phyloP scores from a whole-genome alignment of 2,888 invertebrate genomes.

The Sinhomidia bicolor region DNA sequence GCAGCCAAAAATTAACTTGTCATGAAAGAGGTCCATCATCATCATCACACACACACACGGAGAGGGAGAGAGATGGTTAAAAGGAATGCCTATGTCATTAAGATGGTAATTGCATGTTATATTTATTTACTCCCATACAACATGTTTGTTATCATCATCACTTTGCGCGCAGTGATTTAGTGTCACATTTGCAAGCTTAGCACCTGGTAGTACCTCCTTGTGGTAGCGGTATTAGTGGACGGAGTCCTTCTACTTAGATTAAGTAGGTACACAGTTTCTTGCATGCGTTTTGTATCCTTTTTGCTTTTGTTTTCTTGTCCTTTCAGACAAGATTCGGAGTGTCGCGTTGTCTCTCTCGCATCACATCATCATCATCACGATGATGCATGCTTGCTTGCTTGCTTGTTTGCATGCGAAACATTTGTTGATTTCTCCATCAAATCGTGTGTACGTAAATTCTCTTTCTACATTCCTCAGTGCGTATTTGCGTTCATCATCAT shows the following conservation, averaged over 20 bases:
- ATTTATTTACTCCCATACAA: slow-evolving; percentile 4
- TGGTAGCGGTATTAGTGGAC: neutral
- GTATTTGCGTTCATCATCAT: neutral
- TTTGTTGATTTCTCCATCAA: slow-evolving; percentile 40
- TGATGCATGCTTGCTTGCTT: too few relatives aligned
- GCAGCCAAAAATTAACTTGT: neutral
- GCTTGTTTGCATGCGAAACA: neutral
- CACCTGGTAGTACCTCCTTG: neutral
- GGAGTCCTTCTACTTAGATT: neutral
- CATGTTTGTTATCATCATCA: slow-evolving; percentile 6
- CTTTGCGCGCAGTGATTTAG: neutral
- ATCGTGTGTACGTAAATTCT: neutral
- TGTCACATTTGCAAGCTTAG: slow-evolving; percentile 14
- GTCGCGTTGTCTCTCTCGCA: slow-evolving; percentile 16
- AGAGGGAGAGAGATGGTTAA: neutral
- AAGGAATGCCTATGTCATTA: slow-evolving; percentile 10
- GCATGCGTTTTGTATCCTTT: neutral
- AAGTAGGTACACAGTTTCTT: too few relatives aligned
- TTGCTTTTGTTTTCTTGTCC: slow-evolving; percentile 10
- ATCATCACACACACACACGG: neutral
- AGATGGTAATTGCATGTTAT: slow-evolving; percentile 19
- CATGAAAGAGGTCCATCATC: slow-evolving; percentile 1
- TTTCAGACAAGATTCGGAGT: neutral
- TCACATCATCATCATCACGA: too few relatives aligned
- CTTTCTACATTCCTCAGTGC: neutral